These are phyloP conservation scores for Polypterus senegalus DNA, from an alignment of 2,113 vertebrate genomes.

Conservation along the genomic window DNA sequence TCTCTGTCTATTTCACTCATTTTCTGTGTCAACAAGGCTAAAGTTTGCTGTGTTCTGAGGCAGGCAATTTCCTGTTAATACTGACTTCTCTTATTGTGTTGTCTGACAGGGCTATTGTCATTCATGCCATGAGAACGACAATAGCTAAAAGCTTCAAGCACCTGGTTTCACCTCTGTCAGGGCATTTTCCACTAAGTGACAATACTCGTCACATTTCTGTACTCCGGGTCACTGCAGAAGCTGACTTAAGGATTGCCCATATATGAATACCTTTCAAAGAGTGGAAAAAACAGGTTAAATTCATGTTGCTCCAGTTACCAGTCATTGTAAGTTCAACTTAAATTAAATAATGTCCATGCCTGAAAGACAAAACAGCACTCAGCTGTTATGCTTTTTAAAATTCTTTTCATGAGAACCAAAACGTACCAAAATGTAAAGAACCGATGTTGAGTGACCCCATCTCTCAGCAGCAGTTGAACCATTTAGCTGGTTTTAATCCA, in stretches of 20 bases:
- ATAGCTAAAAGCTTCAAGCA: conserved; percentile 1
- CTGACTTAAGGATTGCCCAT: neutral
- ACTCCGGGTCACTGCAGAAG: neutral
- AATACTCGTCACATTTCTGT: neutral
- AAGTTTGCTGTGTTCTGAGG: neutral
- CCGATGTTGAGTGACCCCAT: neutral
- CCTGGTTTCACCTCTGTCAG: conserved; percentile 1
- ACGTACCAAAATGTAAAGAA: neutral
- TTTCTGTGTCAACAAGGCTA: neutral
- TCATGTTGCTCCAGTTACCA: no score
- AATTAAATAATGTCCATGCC: neutral
- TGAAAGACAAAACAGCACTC: neutral
- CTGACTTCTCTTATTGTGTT: neutral
- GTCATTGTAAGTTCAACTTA: no score
- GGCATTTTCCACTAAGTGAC: neutral
- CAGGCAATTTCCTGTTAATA: neutral
- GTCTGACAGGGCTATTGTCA: neutral
- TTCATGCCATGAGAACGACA: neutral
- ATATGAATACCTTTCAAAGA: no score
- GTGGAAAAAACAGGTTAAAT: no score
- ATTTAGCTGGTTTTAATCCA: no score
- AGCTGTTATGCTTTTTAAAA: neutral
- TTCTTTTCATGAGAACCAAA: neutral
- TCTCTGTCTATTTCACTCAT: neutral
- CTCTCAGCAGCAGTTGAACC: no score